These are phyloP conservation scores for Drosophila testacea DNA, from an alignment of 2,888 invertebrate genomes.

Conservation along the genomic window DNA sequence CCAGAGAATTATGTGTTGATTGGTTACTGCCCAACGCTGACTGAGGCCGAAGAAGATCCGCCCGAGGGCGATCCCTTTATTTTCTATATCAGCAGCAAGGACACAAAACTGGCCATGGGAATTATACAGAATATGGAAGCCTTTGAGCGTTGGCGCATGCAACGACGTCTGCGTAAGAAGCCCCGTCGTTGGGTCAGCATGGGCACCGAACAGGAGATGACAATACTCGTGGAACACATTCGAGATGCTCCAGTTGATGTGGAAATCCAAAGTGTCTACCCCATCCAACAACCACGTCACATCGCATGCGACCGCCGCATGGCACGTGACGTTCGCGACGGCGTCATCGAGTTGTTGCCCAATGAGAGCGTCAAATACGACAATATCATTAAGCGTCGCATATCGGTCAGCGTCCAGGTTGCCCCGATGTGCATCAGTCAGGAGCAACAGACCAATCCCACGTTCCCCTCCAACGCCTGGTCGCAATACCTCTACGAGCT, in stretches of 20 bases:
- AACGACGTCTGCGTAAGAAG: conserved; percentile 87
- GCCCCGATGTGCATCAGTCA: conserved; percentile 85
- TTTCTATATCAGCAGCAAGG: conserved; percentile 87
- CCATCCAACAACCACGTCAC: conserved; percentile 85
- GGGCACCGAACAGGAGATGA: conserved; percentile 89
- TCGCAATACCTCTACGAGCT: conserved; percentile 88
- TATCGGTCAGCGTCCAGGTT: conserved; percentile 87
- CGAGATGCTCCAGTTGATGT: conserved; percentile 88
- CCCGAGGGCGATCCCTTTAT: conserved; percentile 89
- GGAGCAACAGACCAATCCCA: conserved; percentile 89
- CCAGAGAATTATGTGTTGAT: conserved; percentile 86
- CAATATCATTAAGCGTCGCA: conserved; percentile 87
- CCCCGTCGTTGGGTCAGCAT: conserved; percentile 87
- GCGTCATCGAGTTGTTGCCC: conserved; percentile 89
- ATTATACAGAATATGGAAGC: conserved; percentile 87
- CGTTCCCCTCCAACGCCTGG: conserved; percentile 89
- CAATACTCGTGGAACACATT: conserved; percentile 86
- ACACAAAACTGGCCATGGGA: conserved; percentile 85
- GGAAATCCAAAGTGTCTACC: conserved; percentile 89
- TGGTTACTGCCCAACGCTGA: conserved; percentile 89
- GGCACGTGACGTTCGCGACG: conserved; percentile 88
- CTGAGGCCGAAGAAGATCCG: conserved; percentile 85
- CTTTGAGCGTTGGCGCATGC: conserved; percentile 85
- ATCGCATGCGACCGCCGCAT: conserved; percentile 86
- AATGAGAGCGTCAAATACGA: conserved; percentile 86